These are phyloP conservation scores for Leptinotarsa rubiginosa DNA, from an alignment of 2,888 invertebrate genomes.

Conservation along the genomic window DNA sequence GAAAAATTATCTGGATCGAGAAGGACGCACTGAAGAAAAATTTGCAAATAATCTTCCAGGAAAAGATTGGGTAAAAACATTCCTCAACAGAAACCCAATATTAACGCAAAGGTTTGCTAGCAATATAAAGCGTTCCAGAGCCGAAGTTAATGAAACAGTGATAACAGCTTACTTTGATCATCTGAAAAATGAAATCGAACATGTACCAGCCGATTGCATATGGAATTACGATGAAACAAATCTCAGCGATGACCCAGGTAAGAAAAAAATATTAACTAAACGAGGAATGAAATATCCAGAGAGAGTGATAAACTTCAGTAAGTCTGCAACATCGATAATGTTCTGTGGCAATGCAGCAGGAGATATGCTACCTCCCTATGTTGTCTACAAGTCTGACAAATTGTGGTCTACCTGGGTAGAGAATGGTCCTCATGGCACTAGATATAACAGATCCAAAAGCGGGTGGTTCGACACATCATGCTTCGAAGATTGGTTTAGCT, in stretches of 20 bases:
- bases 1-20: constrained; percentile 36
- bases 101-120: constrained; percentile 28
- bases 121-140: constrained; percentile 32
- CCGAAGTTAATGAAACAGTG: constrained; percentile 19
- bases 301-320: constrained; percentile 28
- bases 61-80: constrained; percentile 4
- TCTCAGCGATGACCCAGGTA: constrained; percentile 57
- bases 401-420: constrained; percentile 35
- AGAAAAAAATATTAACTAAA: constrained; percentile 39
- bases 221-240: constrained; percentile 49
- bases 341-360: constrained; percentile 52
- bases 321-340: constrained; percentile 32
- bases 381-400: constrained; percentile 50
- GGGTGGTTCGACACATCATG: constrained; percentile 41
- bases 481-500: constrained; percentile 47
- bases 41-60: constrained; percentile 4
- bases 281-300: constrained; percentile 49
- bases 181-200: constrained; percentile 18
- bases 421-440: constrained; percentile 39
- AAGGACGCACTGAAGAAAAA: constrained; percentile 10
- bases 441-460: constrained; percentile 36
- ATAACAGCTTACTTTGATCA: constrained; percentile 20
- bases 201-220: constrained; percentile 29
- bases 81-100: constrained; percentile 17
- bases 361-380: constrained; percentile 51